Conservation (phyloP, 2,888 invertebrate species). For the Acanthacorydalis orientalis region DNA sequence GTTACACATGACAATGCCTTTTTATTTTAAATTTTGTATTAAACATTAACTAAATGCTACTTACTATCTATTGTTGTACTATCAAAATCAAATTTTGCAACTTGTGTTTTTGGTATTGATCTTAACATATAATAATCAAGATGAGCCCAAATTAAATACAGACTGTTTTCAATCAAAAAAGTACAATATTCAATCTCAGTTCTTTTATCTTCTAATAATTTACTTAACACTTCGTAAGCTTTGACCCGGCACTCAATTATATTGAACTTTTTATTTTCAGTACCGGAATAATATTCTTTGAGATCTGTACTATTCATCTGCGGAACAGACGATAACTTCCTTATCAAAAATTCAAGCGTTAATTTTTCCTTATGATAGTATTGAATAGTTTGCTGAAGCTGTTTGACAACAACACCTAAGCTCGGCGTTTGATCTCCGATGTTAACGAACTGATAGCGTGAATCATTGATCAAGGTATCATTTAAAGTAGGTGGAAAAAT, state of each 20-base stretch:
- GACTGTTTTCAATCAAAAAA: conserved; percentile 51
- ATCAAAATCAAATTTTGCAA: neutral
- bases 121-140: conserved; percentile 51
- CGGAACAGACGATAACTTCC: conserved; percentile 30
- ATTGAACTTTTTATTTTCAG: conserved; percentile 16
- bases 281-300: conserved; percentile 28
- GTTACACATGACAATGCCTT: neutral
- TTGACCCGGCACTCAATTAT: conserved; percentile 18
- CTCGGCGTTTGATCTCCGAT: conserved; percentile 25
- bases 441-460: conserved; percentile 14
- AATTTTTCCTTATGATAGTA: conserved; percentile 33
- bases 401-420: conserved; percentile 34
- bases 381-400: conserved; percentile 34
- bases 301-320: conserved; percentile 38
- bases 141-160: conserved; percentile 64
- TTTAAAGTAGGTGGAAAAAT: conserved; percentile 33
- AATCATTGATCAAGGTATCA: conserved; percentile 18
- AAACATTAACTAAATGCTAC: neutral
- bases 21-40: conserved; percentile 1
- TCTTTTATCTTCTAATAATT: conserved; percentile 35
- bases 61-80: neutral
- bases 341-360: conserved; percentile 29
- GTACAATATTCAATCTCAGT: conserved; percentile 41
- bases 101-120: conserved; percentile 28
- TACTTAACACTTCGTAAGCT: conserved; percentile 30